A percentile compares a stretch with the other conserved stretches of the same genome.
These are phyloP conservation scores for Fistularia tabacaria DNA, from an alignment of 2,797 vertebrate genomes.

Conservation along the genomic window DNA sequence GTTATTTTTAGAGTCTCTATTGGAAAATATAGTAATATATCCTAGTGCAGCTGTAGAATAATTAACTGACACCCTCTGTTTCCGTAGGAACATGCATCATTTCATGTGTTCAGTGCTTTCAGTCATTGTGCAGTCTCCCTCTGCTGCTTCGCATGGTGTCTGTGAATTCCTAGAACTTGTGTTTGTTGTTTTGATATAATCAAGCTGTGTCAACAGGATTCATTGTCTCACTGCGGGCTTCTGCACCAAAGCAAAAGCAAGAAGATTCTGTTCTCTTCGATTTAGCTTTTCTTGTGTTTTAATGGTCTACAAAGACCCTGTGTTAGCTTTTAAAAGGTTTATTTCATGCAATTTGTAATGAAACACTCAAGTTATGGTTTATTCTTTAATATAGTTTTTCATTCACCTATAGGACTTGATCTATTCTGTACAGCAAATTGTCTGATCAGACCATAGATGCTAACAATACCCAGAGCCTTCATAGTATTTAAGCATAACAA, in stretches of 20 bases:
- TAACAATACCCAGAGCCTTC: too few species aligned
- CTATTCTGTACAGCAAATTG: too few species aligned
- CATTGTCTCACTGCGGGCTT: slow-evolving; percentile 19
- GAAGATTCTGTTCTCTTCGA: neutral
- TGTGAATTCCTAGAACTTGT: slow-evolving; percentile 31
- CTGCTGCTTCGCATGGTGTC: slow-evolving; percentile 3
- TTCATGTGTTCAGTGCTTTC: neutral
- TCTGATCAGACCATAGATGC: too few species aligned
- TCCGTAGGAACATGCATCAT: neutral
- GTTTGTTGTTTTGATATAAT: slow-evolving; percentile 33
- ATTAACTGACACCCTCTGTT: too few species aligned
- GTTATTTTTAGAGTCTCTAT: too few species aligned
- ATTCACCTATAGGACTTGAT: too few species aligned
- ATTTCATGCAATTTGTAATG: neutral
- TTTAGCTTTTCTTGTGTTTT: slow-evolving; percentile 1
- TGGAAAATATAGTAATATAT: too few species aligned
- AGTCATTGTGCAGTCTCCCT: neutral
- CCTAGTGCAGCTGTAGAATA: too few species aligned
- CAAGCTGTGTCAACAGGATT: slow-evolving; percentile 59
- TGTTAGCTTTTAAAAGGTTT: neutral
- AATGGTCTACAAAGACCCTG: neutral
- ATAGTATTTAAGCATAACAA: too few species aligned
- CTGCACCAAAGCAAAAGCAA: slow-evolving; percentile 6
- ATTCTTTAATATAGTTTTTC: too few species aligned
- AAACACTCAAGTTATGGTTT: too few species aligned